Conservation (phyloP, 2,113 vertebrate genomes). For the Corythoichthys intestinalis region DNA sequence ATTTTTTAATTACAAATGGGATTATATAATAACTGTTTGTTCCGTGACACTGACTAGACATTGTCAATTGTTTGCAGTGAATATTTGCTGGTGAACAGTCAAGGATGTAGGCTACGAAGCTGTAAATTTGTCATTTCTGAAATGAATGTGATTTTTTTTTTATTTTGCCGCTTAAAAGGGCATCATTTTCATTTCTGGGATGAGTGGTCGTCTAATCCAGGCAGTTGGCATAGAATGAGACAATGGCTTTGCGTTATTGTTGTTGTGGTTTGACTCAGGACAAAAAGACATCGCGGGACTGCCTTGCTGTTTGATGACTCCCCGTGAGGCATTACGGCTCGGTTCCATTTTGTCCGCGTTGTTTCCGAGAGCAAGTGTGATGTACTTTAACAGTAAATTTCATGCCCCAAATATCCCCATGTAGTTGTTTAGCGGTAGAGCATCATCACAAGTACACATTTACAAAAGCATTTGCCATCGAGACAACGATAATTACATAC, state of each 20-base stretch:
- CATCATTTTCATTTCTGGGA: neutral
- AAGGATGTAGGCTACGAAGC: neutral
- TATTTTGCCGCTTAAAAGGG: neutral
- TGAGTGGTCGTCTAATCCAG: neutral
- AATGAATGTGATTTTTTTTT: neutral
- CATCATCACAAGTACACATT: neutral
- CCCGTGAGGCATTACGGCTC: neutral
- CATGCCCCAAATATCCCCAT: neutral
- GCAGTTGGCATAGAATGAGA: neutral
- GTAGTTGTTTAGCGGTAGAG: neutral
- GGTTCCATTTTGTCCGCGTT: neutral
- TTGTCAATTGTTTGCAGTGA: too few species aligned
- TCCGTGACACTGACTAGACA: too few species aligned
- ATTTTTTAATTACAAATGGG: too few species aligned
- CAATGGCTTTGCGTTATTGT: neutral
- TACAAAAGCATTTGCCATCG: neutral
- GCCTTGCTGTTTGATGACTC: neutral
- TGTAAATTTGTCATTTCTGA: neutral
- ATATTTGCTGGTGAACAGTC: neutral
- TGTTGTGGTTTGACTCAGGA: neutral
- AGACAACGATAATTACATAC: neutral
- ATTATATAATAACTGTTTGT: too few species aligned
- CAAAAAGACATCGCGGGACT: neutral
- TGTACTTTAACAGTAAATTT: neutral
- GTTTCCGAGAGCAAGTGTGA: neutral